These are phyloP conservation scores for Spilogale gracilis DNA, from an alignment of 2,113 vertebrate genomes.

Conservation along the genomic window DNA sequence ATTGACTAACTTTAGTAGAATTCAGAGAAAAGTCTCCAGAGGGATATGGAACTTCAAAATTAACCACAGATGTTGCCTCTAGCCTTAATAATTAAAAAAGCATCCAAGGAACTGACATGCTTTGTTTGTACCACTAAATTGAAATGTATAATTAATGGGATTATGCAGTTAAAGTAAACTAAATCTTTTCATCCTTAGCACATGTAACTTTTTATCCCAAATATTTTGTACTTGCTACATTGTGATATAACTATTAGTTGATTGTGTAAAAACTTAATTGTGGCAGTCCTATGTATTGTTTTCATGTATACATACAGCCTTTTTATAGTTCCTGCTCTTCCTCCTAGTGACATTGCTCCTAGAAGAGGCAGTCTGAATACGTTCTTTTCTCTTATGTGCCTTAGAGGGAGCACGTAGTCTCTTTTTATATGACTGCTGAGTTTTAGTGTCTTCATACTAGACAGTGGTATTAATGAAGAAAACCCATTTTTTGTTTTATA, in stretches of 20 bases:
- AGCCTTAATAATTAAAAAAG: constrained; percentile 14
- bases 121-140: constrained; percentile 29
- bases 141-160: not conserved
- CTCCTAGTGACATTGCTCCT: not conserved
- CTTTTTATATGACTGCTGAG: not conserved
- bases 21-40: constrained; percentile 17
- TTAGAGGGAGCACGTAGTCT: not conserved
- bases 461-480: not conserved
- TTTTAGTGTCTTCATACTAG: not conserved
- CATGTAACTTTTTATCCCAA: not conserved
- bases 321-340: not conserved
- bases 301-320: not conserved
- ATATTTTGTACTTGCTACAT: not conserved
- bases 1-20: constrained; percentile 33
- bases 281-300: not conserved
- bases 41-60: constrained; percentile 34
- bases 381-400: not conserved
- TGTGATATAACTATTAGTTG: not conserved
- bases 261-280: not conserved
- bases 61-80: not conserved
- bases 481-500: not conserved
- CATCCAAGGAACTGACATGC: not conserved
- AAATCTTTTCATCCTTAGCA: not conserved
- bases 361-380: not conserved
- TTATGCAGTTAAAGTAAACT: not conserved